Evolutionary conservation across 2,888 invertebrate genomes (phyloP).

Genomic region (Synergus laeviventris): DNA sequence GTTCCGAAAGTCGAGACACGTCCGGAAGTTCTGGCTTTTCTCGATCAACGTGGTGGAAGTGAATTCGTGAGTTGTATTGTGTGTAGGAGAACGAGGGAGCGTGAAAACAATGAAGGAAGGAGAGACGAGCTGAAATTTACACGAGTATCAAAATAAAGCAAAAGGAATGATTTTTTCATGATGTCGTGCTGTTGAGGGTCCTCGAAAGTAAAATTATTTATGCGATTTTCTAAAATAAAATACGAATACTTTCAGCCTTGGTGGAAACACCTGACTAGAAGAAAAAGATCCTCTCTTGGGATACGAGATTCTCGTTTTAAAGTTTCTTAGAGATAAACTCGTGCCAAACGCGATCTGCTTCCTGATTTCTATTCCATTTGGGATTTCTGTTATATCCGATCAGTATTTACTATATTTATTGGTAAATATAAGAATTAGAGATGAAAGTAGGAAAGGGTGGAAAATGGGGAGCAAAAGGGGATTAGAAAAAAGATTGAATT

Average conservation of each 20-base stretch:
- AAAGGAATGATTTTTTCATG: not conserved
- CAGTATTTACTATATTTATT: no score
- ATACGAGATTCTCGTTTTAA: conserved; percentile 10
- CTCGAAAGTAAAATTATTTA: conserved; percentile 53
- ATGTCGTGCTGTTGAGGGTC: conserved; percentile 19
- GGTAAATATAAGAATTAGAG: no score
- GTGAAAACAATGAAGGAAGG: conserved; percentile 11
- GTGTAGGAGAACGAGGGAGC: not conserved
- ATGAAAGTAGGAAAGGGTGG: no score
- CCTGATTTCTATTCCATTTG: not conserved
- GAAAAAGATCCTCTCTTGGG: not conserved
- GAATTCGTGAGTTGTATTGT: conserved; percentile 22
- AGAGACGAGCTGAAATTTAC: not conserved
- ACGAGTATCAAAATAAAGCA: not conserved
- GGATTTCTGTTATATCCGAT: not conserved
- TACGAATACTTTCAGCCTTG: conserved; percentile 44
- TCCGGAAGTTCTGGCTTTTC: conserved; percentile 35
- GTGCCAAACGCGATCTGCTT: conserved; percentile 13
- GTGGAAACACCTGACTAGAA: not conserved
- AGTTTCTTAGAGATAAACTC: conserved; percentile 28
- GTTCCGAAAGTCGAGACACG: conserved; percentile 24
- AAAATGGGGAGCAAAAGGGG: no score
- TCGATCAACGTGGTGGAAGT: conserved; percentile 25
- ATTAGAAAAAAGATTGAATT: not conserved
- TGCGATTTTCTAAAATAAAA: conserved; percentile 53